A percentile compares a stretch with the other conserved stretches of the same genome.
Conservation (phyloP, 2,888 invertebrate species). For the Euclidia mi region DNA sequence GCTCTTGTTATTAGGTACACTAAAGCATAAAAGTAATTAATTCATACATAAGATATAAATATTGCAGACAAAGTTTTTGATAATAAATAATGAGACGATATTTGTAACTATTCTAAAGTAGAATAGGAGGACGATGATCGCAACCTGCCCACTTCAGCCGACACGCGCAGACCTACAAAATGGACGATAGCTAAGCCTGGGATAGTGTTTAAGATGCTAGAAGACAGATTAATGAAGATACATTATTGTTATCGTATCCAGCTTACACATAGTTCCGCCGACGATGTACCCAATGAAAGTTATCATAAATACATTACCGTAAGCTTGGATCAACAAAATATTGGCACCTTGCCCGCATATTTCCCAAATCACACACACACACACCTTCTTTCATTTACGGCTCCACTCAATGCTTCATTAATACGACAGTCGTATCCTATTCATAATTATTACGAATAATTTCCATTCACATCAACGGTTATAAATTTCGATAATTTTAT, state of each 20-base stretch:
- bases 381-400: not conserved
- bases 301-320: conserved; percentile 31
- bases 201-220: conserved; percentile 23
- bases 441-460: conserved; percentile 7
- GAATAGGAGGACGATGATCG: conserved; percentile 5
- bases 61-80: too few species aligned
- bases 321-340: conserved; percentile 10
- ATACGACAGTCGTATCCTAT: conserved; percentile 21
- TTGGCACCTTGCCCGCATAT: conserved; percentile 35
- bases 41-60: too few species aligned
- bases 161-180: conserved; percentile 24
- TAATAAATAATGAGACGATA: conserved; percentile 3
- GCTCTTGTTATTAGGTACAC: too few species aligned
- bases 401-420: conserved; percentile 27
- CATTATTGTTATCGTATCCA: conserved; percentile 25
- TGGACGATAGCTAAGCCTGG: conserved; percentile 26
- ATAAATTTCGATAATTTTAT: too few species aligned
- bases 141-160: conserved; percentile 19
- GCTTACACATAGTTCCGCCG: conserved; percentile 3
- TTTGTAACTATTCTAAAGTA: conserved; percentile 1
- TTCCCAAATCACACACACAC: conserved; percentile 5
- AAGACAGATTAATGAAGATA: conserved; percentile 38
- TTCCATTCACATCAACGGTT: not conserved
- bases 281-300: conserved; percentile 22
- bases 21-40: too few species aligned